phyloP scores from a whole-genome alignment of 2,888 invertebrate genomes.

The Siphlonurus alternatus region DNA sequence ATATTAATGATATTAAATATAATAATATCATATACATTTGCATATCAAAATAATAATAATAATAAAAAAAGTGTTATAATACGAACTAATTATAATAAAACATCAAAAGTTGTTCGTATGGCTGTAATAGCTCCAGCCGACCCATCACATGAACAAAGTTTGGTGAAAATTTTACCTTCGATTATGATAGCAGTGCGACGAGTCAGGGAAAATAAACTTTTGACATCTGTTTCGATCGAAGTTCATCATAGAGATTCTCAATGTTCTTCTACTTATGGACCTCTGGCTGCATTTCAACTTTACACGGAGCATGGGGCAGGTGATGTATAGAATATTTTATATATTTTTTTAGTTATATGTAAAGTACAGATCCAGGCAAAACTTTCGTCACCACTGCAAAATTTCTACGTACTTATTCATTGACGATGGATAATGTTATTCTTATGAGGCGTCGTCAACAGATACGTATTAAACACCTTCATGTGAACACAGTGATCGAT shows the following conservation, averaged over 20 bases:
- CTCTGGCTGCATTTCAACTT: conserved; percentile 61
- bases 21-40: too few relatives aligned
- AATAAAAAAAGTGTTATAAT: too few relatives aligned
- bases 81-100: too few relatives aligned
- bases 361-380: too few relatives aligned
- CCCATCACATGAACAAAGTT: conserved; percentile 41
- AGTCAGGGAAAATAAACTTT: conserved; percentile 37
- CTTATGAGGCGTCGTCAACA: too few relatives aligned
- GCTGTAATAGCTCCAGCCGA: conserved; percentile 42
- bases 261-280: conserved; percentile 60
- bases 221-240: conserved; percentile 50
- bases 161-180: conserved; percentile 49
- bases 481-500: too few relatives aligned
- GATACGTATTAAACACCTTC: too few relatives aligned
- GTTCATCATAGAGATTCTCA: conserved; percentile 53
- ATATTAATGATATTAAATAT: too few relatives aligned
- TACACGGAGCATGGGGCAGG: conserved; percentile 48
- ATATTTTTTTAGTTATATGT: neutral
- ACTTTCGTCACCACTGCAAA: too few relatives aligned
- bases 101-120: neutral
- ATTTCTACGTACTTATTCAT: too few relatives aligned
- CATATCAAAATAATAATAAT: too few relatives aligned
- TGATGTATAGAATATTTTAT: conserved; percentile 24
- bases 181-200: conserved; percentile 48
- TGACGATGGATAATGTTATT: too few relatives aligned